Evolutionary conservation across 2,888 invertebrate species (phyloP), one percentile per base, ranked within the genome.

Genomic region (Hyposoter didymator): DNA sequence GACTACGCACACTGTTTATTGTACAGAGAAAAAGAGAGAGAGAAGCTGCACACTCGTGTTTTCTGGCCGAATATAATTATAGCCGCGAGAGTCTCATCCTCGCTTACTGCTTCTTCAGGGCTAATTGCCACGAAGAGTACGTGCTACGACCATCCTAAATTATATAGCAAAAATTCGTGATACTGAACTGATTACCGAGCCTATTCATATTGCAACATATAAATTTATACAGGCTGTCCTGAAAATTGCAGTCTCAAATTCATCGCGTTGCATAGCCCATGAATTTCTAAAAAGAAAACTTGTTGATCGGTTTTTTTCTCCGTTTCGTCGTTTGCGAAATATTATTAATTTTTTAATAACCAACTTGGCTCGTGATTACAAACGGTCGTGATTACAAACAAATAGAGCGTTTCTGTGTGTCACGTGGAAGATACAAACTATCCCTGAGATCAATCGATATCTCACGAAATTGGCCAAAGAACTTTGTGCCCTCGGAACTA

Each of bases 21-120:
- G 78, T 73, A 47, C 73, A 45, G 28, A 49, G 69, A 59, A 12
- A 78, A 45, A 79, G 70, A 62, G 47, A 67, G 69, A 43, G 22
- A 59, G 45, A 74, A 8, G 72, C 59, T 62, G 49, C 69, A 59
- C 78, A 74, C 62, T 72, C 75, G 28, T 80, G 82, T 79, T 74
- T 80, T 76, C 72, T 76, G 70, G 49, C 72, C 76, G 82, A 85
- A 85, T 85, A 83, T 85, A 85, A 85, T 85, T 85, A 83, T 32
- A 79, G 64, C 14, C 45, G 59, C 19, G 64, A 66, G 80, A 72
- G 80, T 83, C 72, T 73, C 67, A 76, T 76, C 67, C 85, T 75
- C 82, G 75, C 75, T 59, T 45, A 66, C 43, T 39, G 69, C 72
- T 76, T 39, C 66, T 81, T 79, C 70, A 66, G 70, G 79, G 49